Evolutionary conservation across 1,140 invertebrate genomes (phyloP), one percentile per base, ranked within the genome.

Genomic region (Diabrotica virgifera): DNA sequence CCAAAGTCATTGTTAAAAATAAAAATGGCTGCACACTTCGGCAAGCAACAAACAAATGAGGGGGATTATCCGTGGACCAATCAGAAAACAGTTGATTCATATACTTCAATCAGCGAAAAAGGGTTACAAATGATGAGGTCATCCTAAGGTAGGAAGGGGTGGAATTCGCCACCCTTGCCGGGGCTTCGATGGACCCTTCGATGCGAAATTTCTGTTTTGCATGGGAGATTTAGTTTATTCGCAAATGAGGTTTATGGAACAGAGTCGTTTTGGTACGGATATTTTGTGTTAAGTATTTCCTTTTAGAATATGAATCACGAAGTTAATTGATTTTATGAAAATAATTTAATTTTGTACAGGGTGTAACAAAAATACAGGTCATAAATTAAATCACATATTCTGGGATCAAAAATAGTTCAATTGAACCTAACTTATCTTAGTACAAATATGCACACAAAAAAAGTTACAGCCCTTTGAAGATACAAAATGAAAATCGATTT

Each of bases 41-140:
- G 51, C 63, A 35, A 67, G 54, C 61, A 61, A 64, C 58, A 67
- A 70, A 61, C 64, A 66, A 63, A 64, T 46, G 52, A 61, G 61
- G 69, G 69, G 40, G 60, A 62, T 51, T 56, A 52, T 11, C 13
- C 36, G 36, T 55, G 63, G 54, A 68, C 69, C 69, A 71, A 71
- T 71, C 60, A 71, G 62, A 71, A 71, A 63, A 56, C 64, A 66
- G 69, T 71, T 71, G 69, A 71, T 71, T 71, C 69, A 71, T 68
- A 61, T 59, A 71, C 67, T 71, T 71, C 69, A 71, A 71, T 71
- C 69, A 71, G 64, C 36, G 52, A 59, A 55, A 66, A 71, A 71
- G 67, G 69, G 69, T 68, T 71, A 62, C 66, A 68, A 71, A 71
- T 68, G 69, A 71, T 71, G 69, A 71, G 69, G 69, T 71, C 69